Percentiles rank a stretch among this genome's conserved stretches.
These are phyloP conservation scores for Tadarida brasiliensis DNA, from an alignment of 2,797 vertebrate species.

Conservation along the genomic window DNA sequence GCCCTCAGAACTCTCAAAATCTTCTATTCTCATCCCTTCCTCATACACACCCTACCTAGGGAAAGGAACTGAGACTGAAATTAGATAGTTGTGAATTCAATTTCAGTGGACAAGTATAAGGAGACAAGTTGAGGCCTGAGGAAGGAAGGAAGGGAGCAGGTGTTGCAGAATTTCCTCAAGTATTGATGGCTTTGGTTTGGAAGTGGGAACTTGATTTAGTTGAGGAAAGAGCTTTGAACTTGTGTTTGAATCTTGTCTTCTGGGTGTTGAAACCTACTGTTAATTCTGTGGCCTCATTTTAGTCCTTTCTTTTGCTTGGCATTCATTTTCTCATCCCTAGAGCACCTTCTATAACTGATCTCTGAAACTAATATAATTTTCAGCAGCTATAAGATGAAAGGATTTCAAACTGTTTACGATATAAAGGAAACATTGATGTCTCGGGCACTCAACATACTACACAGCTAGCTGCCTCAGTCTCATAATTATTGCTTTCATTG, in stretches of 20 bases:
- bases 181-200: not conserved
- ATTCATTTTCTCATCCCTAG: not conserved
- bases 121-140: not conserved
- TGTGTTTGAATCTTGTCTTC: not conserved
- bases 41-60: not conserved
- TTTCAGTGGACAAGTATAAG: not conserved
- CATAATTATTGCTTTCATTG: slow-evolving; percentile 24
- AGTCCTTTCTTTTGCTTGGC: not conserved
- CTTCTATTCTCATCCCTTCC: not conserved
- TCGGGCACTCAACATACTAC: not conserved
- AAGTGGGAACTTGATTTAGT: not conserved
- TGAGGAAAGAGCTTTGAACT: not conserved
- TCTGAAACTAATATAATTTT: not conserved
- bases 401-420: not conserved
- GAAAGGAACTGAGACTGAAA: not conserved
- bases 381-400: not conserved
- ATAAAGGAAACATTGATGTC: not conserved
- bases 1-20: not conserved
- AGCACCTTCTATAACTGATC: not conserved
- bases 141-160: not conserved
- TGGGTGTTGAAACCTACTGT: not conserved
- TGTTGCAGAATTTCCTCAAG: not conserved
- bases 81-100: slow-evolving; percentile 21
- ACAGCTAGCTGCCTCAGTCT: not conserved
- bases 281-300: not conserved